Base-by-base conservation (phyloP, 2,797 vertebrate species). In the Taenioides sp. region DNA sequence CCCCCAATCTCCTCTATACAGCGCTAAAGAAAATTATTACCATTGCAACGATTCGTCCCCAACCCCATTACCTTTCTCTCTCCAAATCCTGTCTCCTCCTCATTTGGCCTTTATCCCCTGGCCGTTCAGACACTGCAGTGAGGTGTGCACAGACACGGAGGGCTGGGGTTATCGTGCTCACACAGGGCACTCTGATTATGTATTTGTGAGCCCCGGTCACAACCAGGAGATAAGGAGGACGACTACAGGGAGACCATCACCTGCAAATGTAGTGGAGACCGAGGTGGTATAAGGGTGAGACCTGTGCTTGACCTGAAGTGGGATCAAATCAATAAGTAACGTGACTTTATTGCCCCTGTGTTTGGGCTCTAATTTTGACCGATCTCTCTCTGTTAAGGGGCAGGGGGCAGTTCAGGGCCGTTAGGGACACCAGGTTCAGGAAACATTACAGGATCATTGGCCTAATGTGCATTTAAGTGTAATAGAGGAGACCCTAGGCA, bases 81-180 rank as follows among this genome's bases (percentile, higher is more conserved):
- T 78, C 76, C 75, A 87, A 88, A 87, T 87, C 84, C 82, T 75
- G 78, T 76, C 66, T 65, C 58, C 71, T 78, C 65, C 72, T 77
- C 70, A 6, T 71, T 73, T 76, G 49, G 67, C 79, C 75, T 86
- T 88, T 80, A 87, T 80, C 85, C 79, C 65, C 71, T 67, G 75
- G 31, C 76, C 80, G 74, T 77, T 80, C 79, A 86, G 80, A 79
- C 80, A 65, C 76, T 79, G 77, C 78, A 77, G 69, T 69, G 31
- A 55, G 37, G 52, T 68, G 65, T 61, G 72, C 74, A 73, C 80
- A 76, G 28, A 67, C 52, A 73, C 67, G 65, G 70, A 20, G 63
- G 69, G 84, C 82, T 85, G 79, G 82, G 91, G 90, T 92, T 91
- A 92, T 92, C 92, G 83, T 86, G 82, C 80, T 90, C 86, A 89